Base-by-base conservation (phyloP, 1,140 invertebrate genomes). In the Monomorium pharaonis region DNA sequence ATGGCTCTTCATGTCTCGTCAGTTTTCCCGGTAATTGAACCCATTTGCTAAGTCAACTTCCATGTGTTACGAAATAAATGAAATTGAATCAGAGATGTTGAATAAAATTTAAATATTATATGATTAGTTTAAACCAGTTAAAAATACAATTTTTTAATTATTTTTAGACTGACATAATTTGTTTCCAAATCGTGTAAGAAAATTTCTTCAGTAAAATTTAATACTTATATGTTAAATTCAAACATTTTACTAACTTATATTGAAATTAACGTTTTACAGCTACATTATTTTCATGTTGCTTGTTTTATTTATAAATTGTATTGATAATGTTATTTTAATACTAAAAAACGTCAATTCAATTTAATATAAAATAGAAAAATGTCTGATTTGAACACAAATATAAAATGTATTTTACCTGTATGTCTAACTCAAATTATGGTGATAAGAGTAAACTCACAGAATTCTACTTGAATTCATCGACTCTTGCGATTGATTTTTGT, bases 401-500 rank as follows among this genome's bases (percentile, higher is more conserved):
- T n/a, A n/a, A n/a, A 37, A 37, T 37, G 37, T 24, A n/a, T 74
- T 21, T 75, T 58, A 54, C n/a, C n/a, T 3, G 18, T 51, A 74
- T 21, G 7, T 42, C 21, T 56, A 7, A 9, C 18, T 9, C 21
- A 58, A 75, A 37, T 74, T 75, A 75, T 58, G 5, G 14, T 33
- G 7, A 42, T 76, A 76, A 76, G 42, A 42, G 14, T 76, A 76
- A 76, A 42, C 33, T 42, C n/a, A 75, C 30, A 18, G 30, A 16
- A 42, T 75, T 75, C 51, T 58, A 37, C 16, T 37, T 75, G 21
- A 75, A 58, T 18, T 18, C 7, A 24, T 18, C 37, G 1, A 27
- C 27, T 16, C 18, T 74, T 7, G 24, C 44, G 6, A 12, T 30
- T 51, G 16, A 72, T 18, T 51, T n/a, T 74, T 18, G 2, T n/a